Evolutionary conservation across 2,888 invertebrate species (phyloP).

Genomic region (Nineta flava): DNA sequence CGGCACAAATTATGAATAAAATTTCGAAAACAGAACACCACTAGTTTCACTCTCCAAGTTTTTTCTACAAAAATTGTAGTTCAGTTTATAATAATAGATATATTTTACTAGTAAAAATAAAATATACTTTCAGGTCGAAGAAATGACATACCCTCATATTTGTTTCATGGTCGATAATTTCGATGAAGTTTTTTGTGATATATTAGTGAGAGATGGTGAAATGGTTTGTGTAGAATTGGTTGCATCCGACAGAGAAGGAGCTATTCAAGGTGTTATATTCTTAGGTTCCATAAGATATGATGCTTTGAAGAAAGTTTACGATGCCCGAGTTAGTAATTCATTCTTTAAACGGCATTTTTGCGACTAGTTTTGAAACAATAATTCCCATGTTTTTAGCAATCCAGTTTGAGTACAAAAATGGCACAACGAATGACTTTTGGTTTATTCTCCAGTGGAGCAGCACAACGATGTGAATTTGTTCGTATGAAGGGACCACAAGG

Average conservation of each 20-base stretch:
- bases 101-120: no score
- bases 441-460: conserved; percentile 55
- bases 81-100: no score
- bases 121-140: conserved; percentile 50
- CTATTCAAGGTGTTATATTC: conserved; percentile 87
- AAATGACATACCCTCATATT: conserved; percentile 97
- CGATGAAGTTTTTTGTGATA: conserved; percentile 97
- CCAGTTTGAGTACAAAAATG: conserved; percentile 84
- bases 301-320: conserved; percentile 91
- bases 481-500: conserved; percentile 95
- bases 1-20: no score
- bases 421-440: conserved; percentile 93
- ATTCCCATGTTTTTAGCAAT: conserved; percentile 42
- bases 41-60: no score
- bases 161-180: conserved; percentile 99
- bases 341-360: neutral
- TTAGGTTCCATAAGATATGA: conserved; percentile 96
- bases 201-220: conserved; percentile 92
- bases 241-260: conserved; percentile 74
- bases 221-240: conserved; percentile 98
- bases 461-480: conserved; percentile 91
- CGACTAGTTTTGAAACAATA: no score
- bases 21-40: no score
- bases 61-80: no score
- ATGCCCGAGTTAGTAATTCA: conserved; percentile 60